Percentiles rank a stretch among this genome's conserved stretches.
Conservation (phyloP, 2,797 vertebrate species). For the Rhinichthys osculus region DNA sequence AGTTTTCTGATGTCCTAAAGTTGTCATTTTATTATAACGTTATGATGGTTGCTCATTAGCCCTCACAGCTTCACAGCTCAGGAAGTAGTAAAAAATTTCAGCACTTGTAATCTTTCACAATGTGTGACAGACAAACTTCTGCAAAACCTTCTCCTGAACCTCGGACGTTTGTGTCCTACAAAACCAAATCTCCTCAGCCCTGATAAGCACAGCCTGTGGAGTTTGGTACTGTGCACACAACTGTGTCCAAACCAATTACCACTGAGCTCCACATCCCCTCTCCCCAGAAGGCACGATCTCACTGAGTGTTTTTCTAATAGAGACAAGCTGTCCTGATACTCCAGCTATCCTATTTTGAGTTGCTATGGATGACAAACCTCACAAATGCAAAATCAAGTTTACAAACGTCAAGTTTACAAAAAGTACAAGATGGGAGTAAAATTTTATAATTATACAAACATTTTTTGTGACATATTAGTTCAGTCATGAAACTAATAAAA, state of each 20-base stretch:
- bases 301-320: conserved; percentile 62
- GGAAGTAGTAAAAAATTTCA: conserved; percentile 45
- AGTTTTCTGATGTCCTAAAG: not conserved
- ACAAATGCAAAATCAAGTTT: conserved; percentile 27
- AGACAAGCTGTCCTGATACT: conserved; percentile 71
- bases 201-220: conserved; percentile 75
- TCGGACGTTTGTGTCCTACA: conserved; percentile 58
- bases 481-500: not conserved
- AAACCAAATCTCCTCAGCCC: conserved; percentile 75
- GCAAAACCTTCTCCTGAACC: conserved; percentile 64
- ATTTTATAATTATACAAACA: not conserved
- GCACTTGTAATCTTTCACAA: conserved; percentile 63
- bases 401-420: conserved; percentile 4
- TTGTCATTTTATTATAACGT: not conserved
- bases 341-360: conserved; percentile 57
- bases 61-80: not conserved
- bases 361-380: conserved; percentile 32
- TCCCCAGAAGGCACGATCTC: conserved; percentile 64
- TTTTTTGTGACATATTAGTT: not conserved
- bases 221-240: conserved; percentile 72
- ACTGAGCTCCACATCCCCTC: conserved; percentile 65
- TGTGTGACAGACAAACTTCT: conserved; percentile 57
- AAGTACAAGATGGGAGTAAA: not conserved
- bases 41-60: not conserved
- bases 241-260: conserved; percentile 80